Evolutionary conservation across 2,113 vertebrate species (phyloP).

Genomic region (Phocoena phocoena): DNA sequence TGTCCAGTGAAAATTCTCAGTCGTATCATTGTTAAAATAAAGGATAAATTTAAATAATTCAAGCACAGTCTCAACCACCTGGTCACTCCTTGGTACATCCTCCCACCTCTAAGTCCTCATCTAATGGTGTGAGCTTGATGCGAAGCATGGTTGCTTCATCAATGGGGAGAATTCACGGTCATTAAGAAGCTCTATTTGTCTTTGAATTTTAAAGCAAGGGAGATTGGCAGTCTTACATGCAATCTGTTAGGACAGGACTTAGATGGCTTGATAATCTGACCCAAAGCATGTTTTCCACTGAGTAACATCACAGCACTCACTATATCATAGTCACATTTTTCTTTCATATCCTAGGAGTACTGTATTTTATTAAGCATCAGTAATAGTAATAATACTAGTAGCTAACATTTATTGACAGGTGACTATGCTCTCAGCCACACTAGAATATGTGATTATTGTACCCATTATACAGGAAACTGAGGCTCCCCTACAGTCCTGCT

Average conservation of each 20-base stretch:
- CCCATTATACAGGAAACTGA: neutral
- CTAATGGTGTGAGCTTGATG: neutral
- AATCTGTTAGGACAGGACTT: conserved; percentile 55
- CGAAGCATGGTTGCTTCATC: neutral
- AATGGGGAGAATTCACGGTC: neutral
- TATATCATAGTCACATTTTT: neutral
- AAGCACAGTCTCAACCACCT: neutral
- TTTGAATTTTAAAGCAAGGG: conserved; percentile 28
- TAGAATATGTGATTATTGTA: neutral
- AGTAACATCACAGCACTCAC: conserved; percentile 10
- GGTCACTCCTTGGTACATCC: neutral
- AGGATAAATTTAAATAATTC: neutral
- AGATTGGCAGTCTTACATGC: neutral
- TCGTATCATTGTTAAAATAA: neutral
- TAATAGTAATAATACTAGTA: neutral
- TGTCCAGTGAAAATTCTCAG: neutral
- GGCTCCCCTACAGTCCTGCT: too few relatives aligned
- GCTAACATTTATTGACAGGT: neutral
- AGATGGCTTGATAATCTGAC: conserved; percentile 27
- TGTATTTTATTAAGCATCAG: neutral
- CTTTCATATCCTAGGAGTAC: neutral
- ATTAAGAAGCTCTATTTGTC: neutral
- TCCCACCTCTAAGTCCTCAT: neutral
- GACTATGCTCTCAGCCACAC: neutral
- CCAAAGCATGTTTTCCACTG: conserved; percentile 31